phyloP scores from a whole-genome alignment of 2,888 invertebrate species.

The Macrosiphum euphorbiae region DNA sequence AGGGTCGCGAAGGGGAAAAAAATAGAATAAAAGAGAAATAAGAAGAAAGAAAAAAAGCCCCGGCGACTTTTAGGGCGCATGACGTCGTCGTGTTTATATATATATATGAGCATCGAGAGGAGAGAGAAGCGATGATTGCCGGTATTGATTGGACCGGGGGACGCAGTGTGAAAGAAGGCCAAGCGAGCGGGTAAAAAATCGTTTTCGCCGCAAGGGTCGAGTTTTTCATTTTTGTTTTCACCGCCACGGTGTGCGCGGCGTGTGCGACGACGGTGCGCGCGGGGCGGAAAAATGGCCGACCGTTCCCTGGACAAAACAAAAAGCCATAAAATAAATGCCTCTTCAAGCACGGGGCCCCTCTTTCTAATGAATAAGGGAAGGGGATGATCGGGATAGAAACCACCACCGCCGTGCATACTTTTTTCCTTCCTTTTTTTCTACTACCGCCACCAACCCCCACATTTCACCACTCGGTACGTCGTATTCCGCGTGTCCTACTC shows the following conservation, averaged over 20 bases:
- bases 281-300: slow-evolving; percentile 64
- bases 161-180: slow-evolving; percentile 63
- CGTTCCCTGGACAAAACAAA: slow-evolving; percentile 65
- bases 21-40: background rate
- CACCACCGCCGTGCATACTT: slow-evolving; percentile 43
- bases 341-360: slow-evolving; percentile 63
- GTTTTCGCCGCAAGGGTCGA: slow-evolving; percentile 64
- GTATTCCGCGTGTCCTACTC: slow-evolving; percentile 20
- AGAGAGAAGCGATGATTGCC: slow-evolving; percentile 62
- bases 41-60: slow-evolving; percentile 30
- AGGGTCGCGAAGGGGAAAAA: slow-evolving; percentile 35
- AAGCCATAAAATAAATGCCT: slow-evolving; percentile 65
- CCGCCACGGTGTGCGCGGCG: slow-evolving; percentile 28
- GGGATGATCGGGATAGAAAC: slow-evolving; percentile 60
- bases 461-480: background rate
- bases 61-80: slow-evolving; percentile 57
- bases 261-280: background rate
- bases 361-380: slow-evolving; percentile 63
- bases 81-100: slow-evolving; percentile 32
- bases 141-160: slow-evolving; percentile 64
- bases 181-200: slow-evolving; percentile 65
- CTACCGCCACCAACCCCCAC: background rate
- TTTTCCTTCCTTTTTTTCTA: slow-evolving; percentile 41
- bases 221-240: slow-evolving; percentile 65
- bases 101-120: background rate